A percentile compares a stretch with the other conserved stretches of the same genome.
Evolutionary conservation across 2,797 vertebrate genomes (phyloP).

Genomic region (Lateolabrax maculatus): DNA sequence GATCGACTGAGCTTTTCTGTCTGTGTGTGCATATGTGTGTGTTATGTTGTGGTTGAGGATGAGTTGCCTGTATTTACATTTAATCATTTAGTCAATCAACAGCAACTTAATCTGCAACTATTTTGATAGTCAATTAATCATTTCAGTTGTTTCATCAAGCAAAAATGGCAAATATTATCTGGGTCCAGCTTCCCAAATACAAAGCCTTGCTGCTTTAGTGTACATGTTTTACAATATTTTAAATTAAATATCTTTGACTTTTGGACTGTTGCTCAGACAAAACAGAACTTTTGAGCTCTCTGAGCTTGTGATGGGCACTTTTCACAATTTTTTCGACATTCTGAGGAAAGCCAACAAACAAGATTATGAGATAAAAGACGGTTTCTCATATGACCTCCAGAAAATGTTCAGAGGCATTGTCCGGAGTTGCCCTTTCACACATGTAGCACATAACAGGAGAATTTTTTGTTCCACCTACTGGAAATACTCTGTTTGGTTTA

Average conservation of each 20-base stretch:
- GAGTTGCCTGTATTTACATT: neutral
- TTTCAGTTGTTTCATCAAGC: neutral
- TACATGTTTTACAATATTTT: neutral
- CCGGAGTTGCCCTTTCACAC: no score
- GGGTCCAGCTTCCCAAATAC: neutral
- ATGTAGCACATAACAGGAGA: slow-evolving; percentile 7
- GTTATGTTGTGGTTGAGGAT: neutral
- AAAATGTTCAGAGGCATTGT: no score
- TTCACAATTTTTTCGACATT: no score
- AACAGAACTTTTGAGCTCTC: neutral
- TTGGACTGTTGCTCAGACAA: neutral
- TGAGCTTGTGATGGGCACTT: neutral
- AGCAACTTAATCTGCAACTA: neutral
- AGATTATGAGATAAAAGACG: neutral
- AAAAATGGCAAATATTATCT: neutral
- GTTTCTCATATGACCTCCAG: no score
- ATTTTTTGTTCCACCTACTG: no score
- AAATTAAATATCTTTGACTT: neutral
- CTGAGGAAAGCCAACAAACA: neutral
- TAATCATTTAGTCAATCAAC: neutral
- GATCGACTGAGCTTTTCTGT: neutral
- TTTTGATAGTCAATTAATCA: neutral
- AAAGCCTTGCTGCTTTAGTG: neutral
- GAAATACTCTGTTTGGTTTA: no score
- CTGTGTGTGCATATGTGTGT: neutral